A percentile compares a stretch with the other conserved stretches of the same genome.
phyloP scores from a whole-genome alignment of 2,797 vertebrate genomes.

The Enteromius viviparus region DNA sequence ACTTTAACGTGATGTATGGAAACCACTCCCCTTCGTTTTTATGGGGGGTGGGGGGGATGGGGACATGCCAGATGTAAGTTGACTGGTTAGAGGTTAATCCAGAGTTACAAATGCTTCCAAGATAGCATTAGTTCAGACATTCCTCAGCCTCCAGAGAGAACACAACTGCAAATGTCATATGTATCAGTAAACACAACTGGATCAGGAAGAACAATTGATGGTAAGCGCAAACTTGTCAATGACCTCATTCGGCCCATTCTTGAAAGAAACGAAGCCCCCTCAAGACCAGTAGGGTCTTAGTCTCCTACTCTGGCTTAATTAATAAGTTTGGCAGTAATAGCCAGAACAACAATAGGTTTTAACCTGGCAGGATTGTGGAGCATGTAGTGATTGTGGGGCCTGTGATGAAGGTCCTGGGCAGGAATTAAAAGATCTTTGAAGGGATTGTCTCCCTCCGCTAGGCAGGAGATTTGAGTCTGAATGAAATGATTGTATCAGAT shows the following conservation, averaged over 20 bases:
- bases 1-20: not conserved
- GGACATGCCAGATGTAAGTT: not conserved
- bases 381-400: conserved; percentile 65
- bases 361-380: conserved; percentile 71
- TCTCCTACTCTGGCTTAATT: conserved; percentile 71
- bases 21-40: not conserved
- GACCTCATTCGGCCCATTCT: conserved; percentile 68
- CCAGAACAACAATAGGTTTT: conserved; percentile 74
- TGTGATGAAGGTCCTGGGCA: conserved; percentile 53
- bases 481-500: conserved; percentile 86
- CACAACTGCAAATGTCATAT: not conserved
- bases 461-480: conserved; percentile 79
- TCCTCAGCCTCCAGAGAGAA: not conserved
- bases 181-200: not conserved
- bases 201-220: conserved; percentile 39
- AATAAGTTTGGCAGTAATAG: conserved; percentile 75
- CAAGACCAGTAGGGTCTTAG: conserved; percentile 57
- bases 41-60: too few species aligned
- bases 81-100: conserved; percentile 10
- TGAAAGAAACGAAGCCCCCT: conserved; percentile 39
- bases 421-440: conserved; percentile 77
- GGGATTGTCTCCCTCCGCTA: conserved; percentile 69
- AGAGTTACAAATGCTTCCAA: not conserved
- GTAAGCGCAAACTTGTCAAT: conserved; percentile 63
- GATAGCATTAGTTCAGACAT: not conserved